Percentiles rank a stretch among this genome's conserved stretches.
phyloP scores from a whole-genome alignment of 1,140 invertebrate genomes.

The Riptortus pedestris region DNA sequence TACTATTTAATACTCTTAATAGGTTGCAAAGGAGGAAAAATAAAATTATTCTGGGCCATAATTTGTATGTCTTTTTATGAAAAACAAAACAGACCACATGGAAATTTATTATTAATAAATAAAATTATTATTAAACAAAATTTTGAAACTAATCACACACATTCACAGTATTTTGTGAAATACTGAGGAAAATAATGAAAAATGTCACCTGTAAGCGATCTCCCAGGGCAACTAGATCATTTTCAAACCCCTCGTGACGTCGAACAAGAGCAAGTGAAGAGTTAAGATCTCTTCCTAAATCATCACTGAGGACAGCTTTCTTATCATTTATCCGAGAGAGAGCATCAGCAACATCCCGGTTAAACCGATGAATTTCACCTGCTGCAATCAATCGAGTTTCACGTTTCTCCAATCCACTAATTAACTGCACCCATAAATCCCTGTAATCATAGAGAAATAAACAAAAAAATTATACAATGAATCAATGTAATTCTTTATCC shows the following conservation, averaged over 20 bases:
- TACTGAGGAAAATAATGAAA: no score
- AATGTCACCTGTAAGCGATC: conserved; percentile 82
- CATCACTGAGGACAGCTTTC: conserved; percentile 67
- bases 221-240: conserved; percentile 86
- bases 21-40: no score
- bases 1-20: no score
- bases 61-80: no score
- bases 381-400: conserved; percentile 80
- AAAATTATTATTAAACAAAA: no score
- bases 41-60: no score
- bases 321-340: conserved; percentile 83
- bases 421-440: conserved; percentile 75
- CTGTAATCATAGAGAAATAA: conserved; percentile 26
- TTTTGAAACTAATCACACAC: no score
- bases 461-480: background rate
- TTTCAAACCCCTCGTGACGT: conserved; percentile 89
- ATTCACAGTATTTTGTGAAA: no score
- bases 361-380: conserved; percentile 92
- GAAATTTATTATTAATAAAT: no score
- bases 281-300: conserved; percentile 77
- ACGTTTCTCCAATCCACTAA: conserved; percentile 74
- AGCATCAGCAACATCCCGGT: conserved; percentile 89
- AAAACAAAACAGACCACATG: no score
- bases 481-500: background rate
- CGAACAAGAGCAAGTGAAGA: conserved; percentile 72